Conservation (phyloP, 2,888 invertebrate genomes). For the Ochropleura leucogaster region DNA sequence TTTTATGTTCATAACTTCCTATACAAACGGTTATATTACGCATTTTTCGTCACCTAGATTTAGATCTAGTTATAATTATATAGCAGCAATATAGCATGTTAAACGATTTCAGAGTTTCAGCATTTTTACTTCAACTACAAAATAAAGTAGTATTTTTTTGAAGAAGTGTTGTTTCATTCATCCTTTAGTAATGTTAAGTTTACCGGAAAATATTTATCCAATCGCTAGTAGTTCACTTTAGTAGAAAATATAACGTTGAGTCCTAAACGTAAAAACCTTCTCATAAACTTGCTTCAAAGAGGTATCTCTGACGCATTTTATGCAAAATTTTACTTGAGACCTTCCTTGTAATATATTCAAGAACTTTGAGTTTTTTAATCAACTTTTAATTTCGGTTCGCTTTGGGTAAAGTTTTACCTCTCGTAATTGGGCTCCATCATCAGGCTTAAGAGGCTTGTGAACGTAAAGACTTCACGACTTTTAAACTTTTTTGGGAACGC, state of each 20-base stretch:
- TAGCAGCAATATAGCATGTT: too few species aligned
- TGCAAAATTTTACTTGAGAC: slow-evolving; percentile 21
- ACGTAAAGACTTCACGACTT: slow-evolving; percentile 41
- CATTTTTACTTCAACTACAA: too few species aligned
- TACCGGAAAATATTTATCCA: background rate
- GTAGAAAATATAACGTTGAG: background rate
- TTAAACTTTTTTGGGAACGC: slow-evolving; percentile 20
- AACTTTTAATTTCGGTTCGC: slow-evolving; percentile 56
- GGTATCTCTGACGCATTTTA: slow-evolving; percentile 31
- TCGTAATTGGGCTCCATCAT: slow-evolving; percentile 51
- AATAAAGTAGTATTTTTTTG: background rate
- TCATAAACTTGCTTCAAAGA: slow-evolving; percentile 31
- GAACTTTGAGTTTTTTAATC: slow-evolving; percentile 58
- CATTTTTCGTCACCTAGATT: too few species aligned
- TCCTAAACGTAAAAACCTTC: background rate
- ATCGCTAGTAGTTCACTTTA: background rate
- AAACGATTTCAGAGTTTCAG: too few species aligned
- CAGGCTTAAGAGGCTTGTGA: slow-evolving; percentile 40
- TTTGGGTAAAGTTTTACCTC: slow-evolving; percentile 49
- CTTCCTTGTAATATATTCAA: slow-evolving; percentile 42
- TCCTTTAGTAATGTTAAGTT: background rate
- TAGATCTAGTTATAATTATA: too few species aligned
- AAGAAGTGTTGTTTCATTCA: background rate
- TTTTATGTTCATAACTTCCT: too few species aligned
- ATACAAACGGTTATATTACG: too few species aligned